Base-by-base conservation (phyloP, 1,140 invertebrate genomes). In the Drosophila ohnishii region DNA sequence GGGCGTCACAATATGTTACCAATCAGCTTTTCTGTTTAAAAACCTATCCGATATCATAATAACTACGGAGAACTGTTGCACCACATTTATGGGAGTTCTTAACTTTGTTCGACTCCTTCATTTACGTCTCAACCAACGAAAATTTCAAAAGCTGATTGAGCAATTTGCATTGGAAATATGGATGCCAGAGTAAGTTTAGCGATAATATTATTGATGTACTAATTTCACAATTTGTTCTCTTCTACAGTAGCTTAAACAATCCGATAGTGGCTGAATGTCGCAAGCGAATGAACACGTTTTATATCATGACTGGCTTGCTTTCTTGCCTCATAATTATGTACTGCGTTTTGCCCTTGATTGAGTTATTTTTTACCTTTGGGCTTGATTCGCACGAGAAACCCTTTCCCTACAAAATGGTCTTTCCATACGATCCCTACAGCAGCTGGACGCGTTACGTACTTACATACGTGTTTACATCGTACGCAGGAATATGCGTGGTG, bases 381-480 rank as follows among this genome's bases (percentile, higher is more conserved):
- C 34, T 59, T 0, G 73, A 80, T 9, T 32, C 51, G 9, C 11
- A 60, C 7, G 56, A 67, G 0, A 91, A 91, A 56, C 91, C 91
- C 14, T 91, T 91, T 62, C 91, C 91, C 1, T 91, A 91, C 34
- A 90, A 90, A 78, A 91, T 91, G 91, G 11, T 75, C 0, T 91
- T 91, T 66, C 88, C 88, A 0, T 91, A 62, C 57, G 62, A 91
- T 73, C 78, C 91, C 0, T 67, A 90, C 32, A 67, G 35, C 10
- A 77, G 69, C 39, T 90, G 76, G 73, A 40, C 67, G 5, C 37
- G 47, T 39, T 92, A 91, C 69, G 28, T 47, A 9, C 16, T 87
- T 2, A 91, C 90, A 1, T 92, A 92, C 56, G 22, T 90, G 1
- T 90, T 91, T 30, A 92, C 91, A 0, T 74, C 90, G 0, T 90